Evolutionary conservation across 2,797 vertebrate species (phyloP).

Genomic region (Pseudochromis fuscus): DNA sequence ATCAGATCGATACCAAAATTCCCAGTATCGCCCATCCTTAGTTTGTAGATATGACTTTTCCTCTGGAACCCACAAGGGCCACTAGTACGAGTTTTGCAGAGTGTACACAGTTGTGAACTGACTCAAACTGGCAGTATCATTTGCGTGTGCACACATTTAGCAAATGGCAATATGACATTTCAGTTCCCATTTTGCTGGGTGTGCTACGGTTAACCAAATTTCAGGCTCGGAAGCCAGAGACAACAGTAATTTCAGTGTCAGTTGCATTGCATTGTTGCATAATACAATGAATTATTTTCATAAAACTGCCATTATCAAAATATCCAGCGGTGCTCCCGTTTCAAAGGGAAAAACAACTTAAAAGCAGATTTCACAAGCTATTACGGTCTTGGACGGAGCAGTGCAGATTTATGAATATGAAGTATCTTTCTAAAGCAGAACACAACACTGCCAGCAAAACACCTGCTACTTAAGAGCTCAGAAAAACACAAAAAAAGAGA

Average conservation of each 20-base stretch:
- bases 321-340: constrained; percentile 10
- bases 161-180: constrained; percentile 46
- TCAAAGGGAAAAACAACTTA: constrained; percentile 31
- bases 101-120: constrained; percentile 16
- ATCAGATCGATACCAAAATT: too few relatives aligned
- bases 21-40: too few relatives aligned
- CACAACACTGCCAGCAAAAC: too few relatives aligned
- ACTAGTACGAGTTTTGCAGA: constrained; percentile 12
- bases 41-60: constrained; percentile 23
- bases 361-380: constrained; percentile 30
- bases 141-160: constrained; percentile 44
- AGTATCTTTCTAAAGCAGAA: constrained; percentile 13
- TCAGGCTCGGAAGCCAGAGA: constrained; percentile 9
- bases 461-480: background rate
- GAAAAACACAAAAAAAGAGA: constrained; percentile 1
- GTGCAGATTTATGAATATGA: constrained; percentile 10
- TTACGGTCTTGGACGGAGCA: background rate
- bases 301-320: constrained; percentile 35
- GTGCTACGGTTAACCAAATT: constrained; percentile 34
- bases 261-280: background rate
- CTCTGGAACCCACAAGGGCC: constrained; percentile 7
- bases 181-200: constrained; percentile 12
- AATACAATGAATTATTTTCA: constrained; percentile 25
- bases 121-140: constrained; percentile 37
- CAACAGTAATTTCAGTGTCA: constrained; percentile 32